Evolutionary conservation across 1,140 invertebrate genomes (phyloP), one percentile per base, ranked within the genome.

Genomic region (Procambarus virginalis): DNA sequence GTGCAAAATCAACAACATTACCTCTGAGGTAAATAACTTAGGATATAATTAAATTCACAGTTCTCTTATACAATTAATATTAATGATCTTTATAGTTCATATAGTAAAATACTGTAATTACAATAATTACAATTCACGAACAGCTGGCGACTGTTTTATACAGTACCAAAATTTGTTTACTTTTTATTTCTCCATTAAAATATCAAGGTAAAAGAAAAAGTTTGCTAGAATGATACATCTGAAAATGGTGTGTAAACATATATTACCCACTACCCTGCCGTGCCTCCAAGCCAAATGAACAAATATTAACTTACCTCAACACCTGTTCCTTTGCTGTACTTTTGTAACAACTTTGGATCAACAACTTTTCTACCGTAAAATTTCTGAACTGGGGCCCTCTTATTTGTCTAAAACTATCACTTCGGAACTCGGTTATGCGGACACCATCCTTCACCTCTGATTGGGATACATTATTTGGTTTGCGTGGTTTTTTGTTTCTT

Each of bases 311-410:
- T 48, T 84, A 84, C 83, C 83, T 76, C 5, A 49, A 84, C 51
- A 14, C 83, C 83, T 75, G 49, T n/a, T 51, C 83, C 83, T 84
- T 75, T 84, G 22, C 45, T 84, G 73, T 84, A 84, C 48, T 84
- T 84, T n/a, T 75, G 20, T 17, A 84, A 34, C n/a, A 84, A 45
- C 10, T 75, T 84, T 48, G 83, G 68, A 22, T 60, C 68, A n/a
- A 84, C 48, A 73, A 84, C 70, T 76, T 84, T 84, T 22, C 70
- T 84, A 20, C 83, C 70, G 2, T n/a, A 20, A 64, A 48, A 84
- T n/a, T 12, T 48, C 10, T 48, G 46, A 48, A 14, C 4, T 20
- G 14, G 3, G n/a, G 14, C 9, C 49, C 75, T 22, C 51, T 55
- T 22, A 46, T 70, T 46, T 48, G 48, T 5, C 48, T 58, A 8